Percentiles rank a stretch among this genome's conserved stretches.
phyloP scores from a whole-genome alignment of 2,113 vertebrate genomes.

The Tachycineta bicolor region DNA sequence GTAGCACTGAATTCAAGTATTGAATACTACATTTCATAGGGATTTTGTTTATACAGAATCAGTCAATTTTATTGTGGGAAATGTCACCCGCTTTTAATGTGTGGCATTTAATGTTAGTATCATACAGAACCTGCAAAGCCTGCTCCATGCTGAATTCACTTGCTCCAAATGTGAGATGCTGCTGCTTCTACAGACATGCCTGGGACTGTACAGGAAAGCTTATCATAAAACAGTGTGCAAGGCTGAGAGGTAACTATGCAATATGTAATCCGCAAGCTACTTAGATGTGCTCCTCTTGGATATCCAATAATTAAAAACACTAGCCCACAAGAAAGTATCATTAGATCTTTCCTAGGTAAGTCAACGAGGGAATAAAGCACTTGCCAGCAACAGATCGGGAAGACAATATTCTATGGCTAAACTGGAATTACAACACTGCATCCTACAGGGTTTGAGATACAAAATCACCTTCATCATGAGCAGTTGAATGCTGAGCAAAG shows the following conservation, averaged over 20 bases:
- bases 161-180: not conserved
- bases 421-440: not conserved
- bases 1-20: not conserved
- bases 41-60: constrained; percentile 18
- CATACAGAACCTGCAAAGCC: not conserved
- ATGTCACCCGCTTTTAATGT: not conserved
- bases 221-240: not conserved
- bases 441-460: not conserved
- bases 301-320: not conserved
- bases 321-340: not conserved
- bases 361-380: not conserved
- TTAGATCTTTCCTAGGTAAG: not conserved
- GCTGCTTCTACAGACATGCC: not conserved
- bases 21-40: not conserved
- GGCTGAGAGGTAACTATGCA: not conserved
- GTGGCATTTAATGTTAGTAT: not conserved
- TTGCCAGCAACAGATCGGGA: not conserved
- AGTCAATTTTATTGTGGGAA: not conserved
- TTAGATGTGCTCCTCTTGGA: not conserved
- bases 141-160: not conserved
- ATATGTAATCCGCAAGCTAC: not conserved
- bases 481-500: not conserved
- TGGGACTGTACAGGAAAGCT: not conserved
- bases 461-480: not conserved
- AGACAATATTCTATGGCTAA: not conserved